Conservation (phyloP, 2,113 vertebrate species). For the Gambusia affinis region DNA sequence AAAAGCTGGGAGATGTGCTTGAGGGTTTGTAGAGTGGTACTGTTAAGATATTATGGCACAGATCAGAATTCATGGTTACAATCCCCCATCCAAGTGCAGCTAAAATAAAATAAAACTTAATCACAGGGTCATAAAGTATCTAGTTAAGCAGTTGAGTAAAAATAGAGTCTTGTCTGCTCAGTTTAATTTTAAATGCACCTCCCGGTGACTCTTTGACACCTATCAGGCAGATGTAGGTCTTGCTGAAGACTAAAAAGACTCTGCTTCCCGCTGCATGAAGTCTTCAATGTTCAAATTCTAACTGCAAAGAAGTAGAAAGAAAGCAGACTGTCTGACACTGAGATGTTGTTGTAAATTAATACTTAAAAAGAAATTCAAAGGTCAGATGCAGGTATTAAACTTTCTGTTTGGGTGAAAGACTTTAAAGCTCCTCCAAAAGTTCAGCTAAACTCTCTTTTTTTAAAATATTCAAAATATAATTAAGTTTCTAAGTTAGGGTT, state of each 20-base stretch:
- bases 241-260: neutral
- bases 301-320: neutral
- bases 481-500: no score
- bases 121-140: neutral
- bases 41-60: no score
- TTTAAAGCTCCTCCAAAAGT: no score
- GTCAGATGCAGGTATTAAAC: no score
- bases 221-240: neutral
- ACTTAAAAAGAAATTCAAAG: neutral
- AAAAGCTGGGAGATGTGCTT: neutral
- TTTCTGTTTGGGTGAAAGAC: no score
- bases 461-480: no score
- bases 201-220: neutral
- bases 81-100: neutral
- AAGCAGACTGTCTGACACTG: neutral
- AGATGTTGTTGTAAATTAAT: neutral
- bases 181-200: slow-evolving; percentile 1
- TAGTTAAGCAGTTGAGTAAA: neutral
- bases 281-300: neutral
- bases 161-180: neutral
- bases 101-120: neutral
- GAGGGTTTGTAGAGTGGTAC: neutral
- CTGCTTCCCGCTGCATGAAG: neutral
- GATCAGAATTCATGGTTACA: no score
- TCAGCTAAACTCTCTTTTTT: no score